Percentiles rank a stretch among this genome's conserved stretches.
These are phyloP conservation scores for Tupaia tana DNA, from an alignment of 2,113 vertebrate genomes.

Conservation along the genomic window DNA sequence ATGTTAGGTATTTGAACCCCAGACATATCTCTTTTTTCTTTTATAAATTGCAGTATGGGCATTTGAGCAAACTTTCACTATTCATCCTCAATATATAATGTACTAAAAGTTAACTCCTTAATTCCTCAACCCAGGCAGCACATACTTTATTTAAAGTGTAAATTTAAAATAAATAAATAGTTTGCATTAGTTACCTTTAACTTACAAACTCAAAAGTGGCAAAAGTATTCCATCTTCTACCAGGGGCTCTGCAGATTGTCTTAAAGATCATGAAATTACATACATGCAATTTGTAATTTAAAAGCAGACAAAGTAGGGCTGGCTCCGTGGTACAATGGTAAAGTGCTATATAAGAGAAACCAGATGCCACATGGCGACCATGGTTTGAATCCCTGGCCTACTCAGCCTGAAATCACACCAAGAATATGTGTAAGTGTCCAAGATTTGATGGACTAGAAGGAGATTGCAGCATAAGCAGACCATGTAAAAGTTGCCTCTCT, in stretches of 20 bases:
- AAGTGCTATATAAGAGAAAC: too few species aligned
- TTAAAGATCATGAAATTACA: not conserved
- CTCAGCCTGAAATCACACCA: too few species aligned
- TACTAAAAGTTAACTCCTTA: constrained; percentile 16
- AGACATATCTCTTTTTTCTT: not conserved
- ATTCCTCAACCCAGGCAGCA: not conserved
- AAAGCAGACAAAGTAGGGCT: not conserved
- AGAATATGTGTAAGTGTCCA: too few species aligned
- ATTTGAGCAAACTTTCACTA: not conserved
- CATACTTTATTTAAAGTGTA: not conserved
- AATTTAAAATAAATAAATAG: not conserved
- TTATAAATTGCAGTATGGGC: not conserved
- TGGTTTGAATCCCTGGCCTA: too few species aligned
- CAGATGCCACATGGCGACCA: too few species aligned
- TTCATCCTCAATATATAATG: not conserved
- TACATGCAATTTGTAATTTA: not conserved
- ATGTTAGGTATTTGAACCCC: not conserved
- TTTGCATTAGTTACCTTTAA: too few species aligned
- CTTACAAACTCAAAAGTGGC: constrained; percentile 6
- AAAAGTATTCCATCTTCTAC: not conserved
- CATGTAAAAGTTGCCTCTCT: too few species aligned
- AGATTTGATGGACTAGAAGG: too few species aligned
- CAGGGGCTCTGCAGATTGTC: not conserved
- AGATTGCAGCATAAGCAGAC: too few species aligned
- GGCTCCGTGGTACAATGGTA: too few species aligned